Evolutionary conservation across 2,113 vertebrate genomes (phyloP), one percentile per base, ranked within the genome.

Genomic region (Bothrops jararaca): DNA sequence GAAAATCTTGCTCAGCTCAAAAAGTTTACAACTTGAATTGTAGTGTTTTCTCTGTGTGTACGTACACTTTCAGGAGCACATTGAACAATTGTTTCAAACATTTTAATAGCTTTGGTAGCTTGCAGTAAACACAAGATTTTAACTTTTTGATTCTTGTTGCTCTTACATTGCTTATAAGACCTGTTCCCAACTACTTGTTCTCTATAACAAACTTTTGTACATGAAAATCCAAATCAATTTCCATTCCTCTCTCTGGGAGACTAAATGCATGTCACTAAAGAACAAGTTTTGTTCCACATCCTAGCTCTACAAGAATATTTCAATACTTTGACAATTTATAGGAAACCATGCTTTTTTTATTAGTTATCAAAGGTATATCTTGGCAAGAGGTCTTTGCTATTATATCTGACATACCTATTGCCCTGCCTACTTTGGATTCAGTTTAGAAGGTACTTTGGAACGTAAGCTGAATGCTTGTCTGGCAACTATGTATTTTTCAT

Each of bases 1-100:
- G 96, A 95, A 97, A 95, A 96, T 96, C 97, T 98, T 98, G 97
- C 97, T 97, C 97, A 95, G 91, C 92, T 97, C 95, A 96, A 96
- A 97, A 94, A 96, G 95, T 97, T 94, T 97, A 97, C 96, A 97
- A 94, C 96, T 96, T 95, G 86, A 91, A 91, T 94, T 22, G 20
- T 48, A 42, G 39, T 7, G 0, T 6, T 85, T 88, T 42, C 89
- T 95, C 92, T 88, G 29, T 90, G 95, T 95, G 56, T 80, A n/a
- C 45, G 29, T 95, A 94, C 93, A 92, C 95, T 95, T 89, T 95
- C 93, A 94, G 89, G 92, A 96, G 89, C 92, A 89, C 48, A 60
- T 89, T 90, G 90, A 94, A 92, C 50, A 93, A 53, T 80, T 86
- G 42, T 92, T 89, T 93, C 88, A 20, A 93, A 95, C 93, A 96